These are phyloP conservation scores for Galaxea fascicularis DNA, from an alignment of 92 coral and sea anemone species.

Conservation along the genomic window DNA sequence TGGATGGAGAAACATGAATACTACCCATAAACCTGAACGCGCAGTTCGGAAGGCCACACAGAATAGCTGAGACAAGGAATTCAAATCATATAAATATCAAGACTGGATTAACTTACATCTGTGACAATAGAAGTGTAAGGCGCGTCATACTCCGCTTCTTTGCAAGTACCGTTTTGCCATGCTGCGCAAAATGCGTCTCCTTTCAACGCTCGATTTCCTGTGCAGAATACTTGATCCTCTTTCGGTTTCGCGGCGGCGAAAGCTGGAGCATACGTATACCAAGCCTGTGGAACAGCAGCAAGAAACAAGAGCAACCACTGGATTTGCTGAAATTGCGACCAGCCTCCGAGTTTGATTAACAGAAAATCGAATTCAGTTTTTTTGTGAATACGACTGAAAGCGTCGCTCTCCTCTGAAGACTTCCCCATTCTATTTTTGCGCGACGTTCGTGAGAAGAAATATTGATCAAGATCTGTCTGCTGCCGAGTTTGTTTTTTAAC, in stretches of 20 bases:
- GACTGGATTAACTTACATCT: conserved; percentile 94
- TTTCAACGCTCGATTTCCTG: conserved; percentile 40
- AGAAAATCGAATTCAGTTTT: conserved; percentile 85
- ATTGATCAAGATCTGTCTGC: not conserved
- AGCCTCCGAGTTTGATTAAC: conserved; percentile 77
- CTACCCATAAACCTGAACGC: too few relatives aligned
- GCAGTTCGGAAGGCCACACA: too few relatives aligned
- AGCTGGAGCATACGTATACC: conserved; percentile 97
- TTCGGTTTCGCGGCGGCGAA: conserved; percentile 94
- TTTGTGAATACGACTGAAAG: conserved; percentile 57
- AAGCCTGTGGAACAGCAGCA: conserved; percentile 91
- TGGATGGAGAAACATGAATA: too few relatives aligned
- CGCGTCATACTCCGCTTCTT: conserved; percentile 67
- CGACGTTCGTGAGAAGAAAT: not conserved
- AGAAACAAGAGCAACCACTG: conserved; percentile 92
- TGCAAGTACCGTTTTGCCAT: conserved; percentile 74
- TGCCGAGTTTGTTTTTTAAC: not conserved
- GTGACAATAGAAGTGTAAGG: conserved; percentile 92
- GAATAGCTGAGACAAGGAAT: too few relatives aligned
- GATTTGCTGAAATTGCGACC: conserved; percentile 90
- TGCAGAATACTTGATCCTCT: conserved; percentile 72
- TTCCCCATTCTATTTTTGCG: conserved; percentile 7
- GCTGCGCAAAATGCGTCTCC: conserved; percentile 63
- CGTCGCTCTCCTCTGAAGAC: not conserved
- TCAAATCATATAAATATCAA: too few relatives aligned